Evolutionary conservation across 2,113 vertebrate species (phyloP).

Genomic region (Haplochromis vanheusdeni): DNA sequence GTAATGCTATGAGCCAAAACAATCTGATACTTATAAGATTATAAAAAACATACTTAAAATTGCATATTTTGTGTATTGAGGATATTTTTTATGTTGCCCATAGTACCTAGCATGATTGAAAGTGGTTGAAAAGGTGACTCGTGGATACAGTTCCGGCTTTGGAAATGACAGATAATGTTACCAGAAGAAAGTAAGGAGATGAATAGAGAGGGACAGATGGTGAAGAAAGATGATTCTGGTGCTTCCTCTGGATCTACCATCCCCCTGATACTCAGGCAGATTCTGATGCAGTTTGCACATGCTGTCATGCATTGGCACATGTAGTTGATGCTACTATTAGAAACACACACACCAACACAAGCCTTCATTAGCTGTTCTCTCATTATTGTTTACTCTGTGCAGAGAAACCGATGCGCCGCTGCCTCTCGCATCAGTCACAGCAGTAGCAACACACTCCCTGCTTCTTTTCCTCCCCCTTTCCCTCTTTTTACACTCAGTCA

Average conservation of each 20-base stretch:
- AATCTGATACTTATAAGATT: not conserved
- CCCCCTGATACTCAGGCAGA: not conserved
- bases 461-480: not conserved
- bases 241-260: not conserved
- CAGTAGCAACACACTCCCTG: not conserved
- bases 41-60: not conserved
- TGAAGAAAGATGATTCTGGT: not conserved
- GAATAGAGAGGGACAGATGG: not conserved
- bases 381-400: conserved; percentile 44
- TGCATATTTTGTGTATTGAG: not conserved
- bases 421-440: conserved; percentile 45
- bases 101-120: not conserved
- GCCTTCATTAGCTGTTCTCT: conserved; percentile 33
- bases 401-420: conserved; percentile 9
- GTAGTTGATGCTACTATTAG: not conserved
- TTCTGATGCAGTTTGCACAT: not conserved
- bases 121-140: not conserved
- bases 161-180: not conserved
- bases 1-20: not conserved
- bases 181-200: not conserved
- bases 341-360: not conserved
- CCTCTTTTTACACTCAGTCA: not conserved
- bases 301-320: not conserved
- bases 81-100: not conserved
- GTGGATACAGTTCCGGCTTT: not conserved